Base-by-base conservation (phyloP, 1,140 invertebrate species). In the Danaus plexippus region DNA sequence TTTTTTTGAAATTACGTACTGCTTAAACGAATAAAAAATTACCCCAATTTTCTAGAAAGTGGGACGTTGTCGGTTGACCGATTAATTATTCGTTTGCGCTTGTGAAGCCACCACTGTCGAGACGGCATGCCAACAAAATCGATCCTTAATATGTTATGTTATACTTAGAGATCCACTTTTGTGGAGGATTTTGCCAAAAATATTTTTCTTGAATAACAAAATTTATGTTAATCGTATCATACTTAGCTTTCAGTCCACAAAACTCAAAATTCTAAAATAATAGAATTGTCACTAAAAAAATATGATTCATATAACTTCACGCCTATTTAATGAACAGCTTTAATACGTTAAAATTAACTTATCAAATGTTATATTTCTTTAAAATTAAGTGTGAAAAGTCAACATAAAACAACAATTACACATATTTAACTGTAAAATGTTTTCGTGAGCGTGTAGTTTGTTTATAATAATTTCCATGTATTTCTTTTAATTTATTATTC, bases 51-150 rank as follows among this genome's bases (percentile, higher is more conserved):
- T 67, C 56, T 56, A 47, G 66, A 75, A 80, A 81, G 65, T 77
- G 53, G 77, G 69, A 52, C 73, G 63, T 47, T 53, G 66, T 59
- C 63, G 70, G 73, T 80, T 80, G 73, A 78, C 73, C 80, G 76
- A 81, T 81, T 81, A 83, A 83, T 83, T 81, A 81, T 80, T 83
- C 78, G 70, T 75, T 71, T 66, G 66, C 64, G 57, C 62, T 64
- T 65, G 58, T 63, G 63, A 67, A 65, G 63, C 60, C 57, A 63
- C 66, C 53, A 63, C 59, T 57, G 67, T 57, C 62, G 64, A 59
- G 63, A 67, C 57, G 60, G 58, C 71, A 71, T 64, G 74, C 65
- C 61, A 72, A 42, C 64, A 66, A 63, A 71, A 82, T 80, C 74
- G 76, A 82, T 77, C 76, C 59, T 64, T 69, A 65, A 74, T 75